Base-by-base conservation (phyloP, 1,140 invertebrate species). In the Caenorhabditis inopinata region DNA sequence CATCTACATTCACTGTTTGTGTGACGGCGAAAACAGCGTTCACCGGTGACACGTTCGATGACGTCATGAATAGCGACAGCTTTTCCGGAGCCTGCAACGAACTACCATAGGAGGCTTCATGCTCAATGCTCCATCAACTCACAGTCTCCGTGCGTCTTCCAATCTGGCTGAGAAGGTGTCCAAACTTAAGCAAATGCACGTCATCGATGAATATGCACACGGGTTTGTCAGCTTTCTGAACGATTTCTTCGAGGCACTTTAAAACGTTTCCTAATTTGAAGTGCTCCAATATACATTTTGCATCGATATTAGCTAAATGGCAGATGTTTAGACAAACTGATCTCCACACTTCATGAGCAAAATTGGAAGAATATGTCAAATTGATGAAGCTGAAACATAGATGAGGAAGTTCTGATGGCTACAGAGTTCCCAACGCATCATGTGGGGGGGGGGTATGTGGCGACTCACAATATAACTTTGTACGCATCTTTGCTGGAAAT, bases 291-390 rank as follows among this genome's bases (percentile, higher is more conserved):
- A 68, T 25, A 27, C 32, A 21, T 27, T 48, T 62, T 68, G 77
- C 7, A 46, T 78, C 53, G 11, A 78, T 42, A 45, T 68, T 45
- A 1, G 51, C 27, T 35, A 58, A n/a, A 35, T 2, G 3, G 29
- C 77, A 78, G 23, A 78, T 45, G 29, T 80, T 45, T 27, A 46
- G 45, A 18, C 74, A 49, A 16, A 68, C 48, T 51, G 46, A 51
- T 75, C 53, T 62, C 82, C 82, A 83, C 35, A 79, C 42, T 75
- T 83, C 82, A 75, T 83, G 82, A 9, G 82, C 79, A 38, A 82
- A 83, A 7, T 74, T 82, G 0, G 80, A 83, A 49, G 79, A 73
- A 35, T 83, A 81, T 1, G 82, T 81, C 18, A 83, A 38, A 27
- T 82, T 82, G 5, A 46, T 48, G 76, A 83, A 83, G n/a, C 82